phyloP scores from a whole-genome alignment of 2,113 vertebrate genomes.

The Vicugna pacos region DNA sequence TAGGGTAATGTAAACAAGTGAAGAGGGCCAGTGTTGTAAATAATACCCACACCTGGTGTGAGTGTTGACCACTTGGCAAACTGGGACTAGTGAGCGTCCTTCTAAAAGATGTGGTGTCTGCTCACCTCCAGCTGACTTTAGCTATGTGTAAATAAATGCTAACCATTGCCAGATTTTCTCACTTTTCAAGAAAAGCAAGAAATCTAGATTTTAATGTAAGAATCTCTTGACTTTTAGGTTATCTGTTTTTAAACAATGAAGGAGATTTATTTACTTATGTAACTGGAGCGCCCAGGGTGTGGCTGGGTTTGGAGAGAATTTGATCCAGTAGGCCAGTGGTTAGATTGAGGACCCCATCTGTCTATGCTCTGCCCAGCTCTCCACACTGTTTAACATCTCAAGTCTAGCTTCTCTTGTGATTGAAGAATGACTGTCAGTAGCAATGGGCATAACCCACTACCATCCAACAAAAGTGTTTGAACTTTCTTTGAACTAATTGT shows the following conservation, averaged over 20 bases:
- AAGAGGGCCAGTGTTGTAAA: constrained; percentile 23
- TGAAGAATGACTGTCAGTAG: neutral
- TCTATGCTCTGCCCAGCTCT: neutral
- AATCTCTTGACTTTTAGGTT: constrained; percentile 43
- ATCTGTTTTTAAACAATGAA: constrained; percentile 5
- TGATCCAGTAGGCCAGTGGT: neutral
- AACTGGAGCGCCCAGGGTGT: neutral
- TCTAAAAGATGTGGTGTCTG: neutral
- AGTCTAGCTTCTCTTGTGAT: neutral
- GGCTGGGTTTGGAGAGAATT: neutral
- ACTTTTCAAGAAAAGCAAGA: constrained; percentile 38
- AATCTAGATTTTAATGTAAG: neutral
- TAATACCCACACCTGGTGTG: neutral
- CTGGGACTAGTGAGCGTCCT: neutral
- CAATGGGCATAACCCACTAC: neutral
- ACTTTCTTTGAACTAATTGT: constrained; percentile 7
- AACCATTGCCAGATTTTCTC: neutral
- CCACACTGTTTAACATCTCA: neutral
- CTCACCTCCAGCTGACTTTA: neutral
- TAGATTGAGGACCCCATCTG: neutral
- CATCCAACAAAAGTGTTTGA: neutral
- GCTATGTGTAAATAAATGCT: neutral
- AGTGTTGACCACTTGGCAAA: neutral
- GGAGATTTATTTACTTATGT: neutral
- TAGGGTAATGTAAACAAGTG: neutral